Conservation (phyloP, 1,140 invertebrate genomes). For the Ditylenchus dipsaci region DNA sequence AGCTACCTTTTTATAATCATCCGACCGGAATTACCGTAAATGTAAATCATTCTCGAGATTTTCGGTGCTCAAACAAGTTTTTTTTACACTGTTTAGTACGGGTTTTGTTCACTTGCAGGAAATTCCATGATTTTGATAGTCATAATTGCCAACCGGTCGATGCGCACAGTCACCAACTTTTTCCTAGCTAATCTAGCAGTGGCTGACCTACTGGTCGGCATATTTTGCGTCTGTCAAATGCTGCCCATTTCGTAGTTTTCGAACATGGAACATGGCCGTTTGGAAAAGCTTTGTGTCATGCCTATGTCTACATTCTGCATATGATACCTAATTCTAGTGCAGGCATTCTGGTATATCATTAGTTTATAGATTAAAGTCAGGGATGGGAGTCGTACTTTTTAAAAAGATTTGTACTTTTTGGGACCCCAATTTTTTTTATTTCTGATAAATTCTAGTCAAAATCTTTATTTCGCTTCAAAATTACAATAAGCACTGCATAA, state of each 20-base stretch:
- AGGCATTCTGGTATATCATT: constrained; percentile 42
- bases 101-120: constrained; percentile 5
- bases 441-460: too few relatives aligned
- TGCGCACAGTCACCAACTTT: constrained; percentile 74
- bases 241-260: constrained; percentile 59
- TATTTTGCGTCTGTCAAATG: constrained; percentile 79
- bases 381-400: too few relatives aligned
- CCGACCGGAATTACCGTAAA: too few relatives aligned
- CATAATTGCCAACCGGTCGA: constrained; percentile 32
- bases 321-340: constrained; percentile 52
- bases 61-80: too few relatives aligned
- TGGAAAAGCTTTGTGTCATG: constrained; percentile 46
- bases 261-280: constrained; percentile 53
- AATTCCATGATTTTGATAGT: constrained; percentile 32
- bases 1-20: too few relatives aligned
- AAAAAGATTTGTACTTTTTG: too few relatives aligned
- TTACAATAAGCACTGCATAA: too few relatives aligned
- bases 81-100: too few relatives aligned
- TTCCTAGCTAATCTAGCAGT: constrained; percentile 71
- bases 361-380: too few relatives aligned
- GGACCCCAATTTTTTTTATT: too few relatives aligned
- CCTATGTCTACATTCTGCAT: constrained; percentile 50
- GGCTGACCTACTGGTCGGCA: constrained; percentile 64
- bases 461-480: too few relatives aligned
- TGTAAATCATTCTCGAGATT: too few relatives aligned